These are phyloP conservation scores for Leptinotarsa rubiginosa DNA, from an alignment of 2,888 invertebrate species.

Conservation along the genomic window DNA sequence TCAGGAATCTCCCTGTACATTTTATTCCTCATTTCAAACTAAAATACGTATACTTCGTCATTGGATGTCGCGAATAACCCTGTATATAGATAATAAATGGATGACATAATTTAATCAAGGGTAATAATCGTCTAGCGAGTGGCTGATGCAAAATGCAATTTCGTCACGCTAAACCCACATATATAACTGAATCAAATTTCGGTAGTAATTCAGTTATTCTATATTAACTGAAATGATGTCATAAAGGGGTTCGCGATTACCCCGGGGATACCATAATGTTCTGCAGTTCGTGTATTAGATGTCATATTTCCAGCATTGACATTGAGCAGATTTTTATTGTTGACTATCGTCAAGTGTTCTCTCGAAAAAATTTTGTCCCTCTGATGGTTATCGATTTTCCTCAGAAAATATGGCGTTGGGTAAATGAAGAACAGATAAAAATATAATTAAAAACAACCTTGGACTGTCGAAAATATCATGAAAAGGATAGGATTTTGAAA, in stretches of 20 bases:
- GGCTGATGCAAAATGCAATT: conserved; percentile 60
- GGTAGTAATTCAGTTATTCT: conserved; percentile 58
- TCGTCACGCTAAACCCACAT: conserved; percentile 62
- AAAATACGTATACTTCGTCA: no score
- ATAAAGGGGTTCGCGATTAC: conserved; percentile 56
- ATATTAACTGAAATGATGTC: conserved; percentile 57
- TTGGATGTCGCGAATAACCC: conserved; percentile 33
- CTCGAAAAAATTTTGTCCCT: not conserved
- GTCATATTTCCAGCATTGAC: conserved; percentile 42
- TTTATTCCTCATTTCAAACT: no score
- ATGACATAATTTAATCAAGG: conserved; percentile 59
- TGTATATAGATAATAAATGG: conserved; percentile 55
- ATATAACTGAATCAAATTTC: conserved; percentile 62
- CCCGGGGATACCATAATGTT: conserved; percentile 51
- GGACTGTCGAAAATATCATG: no score
- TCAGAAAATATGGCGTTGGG: not conserved
- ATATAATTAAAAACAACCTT: no score
- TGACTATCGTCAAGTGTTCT: not conserved
- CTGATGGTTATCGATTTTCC: not conserved
- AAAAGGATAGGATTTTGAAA: no score
- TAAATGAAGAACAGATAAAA: no score
- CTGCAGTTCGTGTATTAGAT: conserved; percentile 49
- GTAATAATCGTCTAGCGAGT: conserved; percentile 51
- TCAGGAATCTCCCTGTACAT: no score
- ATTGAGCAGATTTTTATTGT: conserved; percentile 47